Evolutionary conservation across 1,140 invertebrate species (phyloP).

Genomic region (Streblospio benedicti): DNA sequence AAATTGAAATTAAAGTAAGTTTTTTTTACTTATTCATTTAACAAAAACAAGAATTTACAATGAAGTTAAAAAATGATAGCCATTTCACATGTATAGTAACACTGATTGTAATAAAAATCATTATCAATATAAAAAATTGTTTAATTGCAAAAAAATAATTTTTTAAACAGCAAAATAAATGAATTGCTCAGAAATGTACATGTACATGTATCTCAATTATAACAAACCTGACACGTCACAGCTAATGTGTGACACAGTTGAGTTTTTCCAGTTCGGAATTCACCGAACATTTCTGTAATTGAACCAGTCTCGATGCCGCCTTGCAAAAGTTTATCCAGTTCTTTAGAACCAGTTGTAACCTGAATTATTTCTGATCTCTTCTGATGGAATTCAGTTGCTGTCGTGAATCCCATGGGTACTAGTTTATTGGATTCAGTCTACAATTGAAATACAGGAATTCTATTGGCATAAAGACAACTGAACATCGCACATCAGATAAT

Average conservation of each 20-base stretch:
- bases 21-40: too few species aligned
- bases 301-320: slow-evolving; percentile 98
- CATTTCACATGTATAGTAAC: too few species aligned
- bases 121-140: too few species aligned
- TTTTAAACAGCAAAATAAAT: neutral
- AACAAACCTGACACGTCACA: slow-evolving; percentile 84
- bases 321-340: slow-evolving; percentile 45
- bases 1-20: too few species aligned
- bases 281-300: slow-evolving; percentile 99
- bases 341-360: slow-evolving; percentile 85
- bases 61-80: too few species aligned
- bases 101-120: too few species aligned
- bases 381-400: slow-evolving; percentile 89
- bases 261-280: slow-evolving; percentile 96
- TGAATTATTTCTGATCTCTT: slow-evolving; percentile 62
- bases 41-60: too few species aligned
- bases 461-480: too few species aligned
- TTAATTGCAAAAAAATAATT: neutral
- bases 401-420: slow-evolving; percentile 95
- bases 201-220: neutral
- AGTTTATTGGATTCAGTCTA: slow-evolving; percentile 79
- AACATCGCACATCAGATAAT: too few species aligned
- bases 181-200: neutral
- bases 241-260: slow-evolving; percentile 95
- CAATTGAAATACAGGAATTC: neutral